Conservation (phyloP, 2,888 invertebrate species). For the Aricia artaxerxes region DNA sequence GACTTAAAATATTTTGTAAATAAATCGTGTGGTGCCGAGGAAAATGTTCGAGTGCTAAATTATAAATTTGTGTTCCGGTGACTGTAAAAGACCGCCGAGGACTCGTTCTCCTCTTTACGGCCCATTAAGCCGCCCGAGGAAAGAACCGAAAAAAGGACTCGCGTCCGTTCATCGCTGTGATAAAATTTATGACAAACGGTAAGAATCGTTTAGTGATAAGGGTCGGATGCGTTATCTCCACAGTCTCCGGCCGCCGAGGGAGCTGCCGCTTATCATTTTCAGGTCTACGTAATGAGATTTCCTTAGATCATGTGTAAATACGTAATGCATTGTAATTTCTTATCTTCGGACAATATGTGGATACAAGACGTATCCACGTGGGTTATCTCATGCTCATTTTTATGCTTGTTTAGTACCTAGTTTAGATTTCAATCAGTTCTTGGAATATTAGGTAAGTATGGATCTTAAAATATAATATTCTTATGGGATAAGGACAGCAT, state of each 20-base stretch:
- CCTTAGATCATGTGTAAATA: constrained; percentile 10
- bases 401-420: not conserved
- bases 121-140: constrained; percentile 69
- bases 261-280: constrained; percentile 36
- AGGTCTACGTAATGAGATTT: constrained; percentile 36
- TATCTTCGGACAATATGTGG: not conserved
- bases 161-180: constrained; percentile 73
- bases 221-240: constrained; percentile 65
- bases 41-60: constrained; percentile 50
- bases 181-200: constrained; percentile 79
- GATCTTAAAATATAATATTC: not conserved
- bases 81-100: constrained; percentile 64
- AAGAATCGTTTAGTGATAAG: constrained; percentile 74
- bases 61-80: constrained; percentile 64
- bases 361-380: not conserved
- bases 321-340: not conserved
- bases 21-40: constrained; percentile 52
- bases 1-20: constrained; percentile 29
- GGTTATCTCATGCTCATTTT: not conserved
- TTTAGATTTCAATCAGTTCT: not conserved
- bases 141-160: constrained; percentile 61
- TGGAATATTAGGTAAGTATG: not conserved
- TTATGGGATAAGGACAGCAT: not conserved
- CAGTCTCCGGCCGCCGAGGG: constrained; percentile 46
- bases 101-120: constrained; percentile 69